phyloP scores from a whole-genome alignment of 2,797 vertebrate genomes.

The Acanthornis magna region DNA sequence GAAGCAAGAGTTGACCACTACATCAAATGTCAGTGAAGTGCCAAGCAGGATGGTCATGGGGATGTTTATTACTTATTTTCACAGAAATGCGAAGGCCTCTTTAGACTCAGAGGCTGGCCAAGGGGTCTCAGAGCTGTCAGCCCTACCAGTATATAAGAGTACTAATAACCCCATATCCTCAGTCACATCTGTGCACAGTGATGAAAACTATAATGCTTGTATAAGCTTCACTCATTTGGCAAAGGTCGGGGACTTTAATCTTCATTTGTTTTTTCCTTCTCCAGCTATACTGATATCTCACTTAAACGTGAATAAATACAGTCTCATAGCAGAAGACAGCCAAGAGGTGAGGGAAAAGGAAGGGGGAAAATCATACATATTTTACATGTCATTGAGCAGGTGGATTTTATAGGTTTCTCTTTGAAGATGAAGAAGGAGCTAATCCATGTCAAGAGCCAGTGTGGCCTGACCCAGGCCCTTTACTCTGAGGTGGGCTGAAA shows the following conservation, averaged over 20 bases:
- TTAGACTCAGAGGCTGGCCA: neutral
- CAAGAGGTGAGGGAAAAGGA: neutral
- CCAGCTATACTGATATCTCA: neutral
- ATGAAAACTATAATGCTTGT: neutral
- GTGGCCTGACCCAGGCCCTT: neutral
- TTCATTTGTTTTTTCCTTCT: neutral
- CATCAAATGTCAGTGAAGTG: rapidly evolving
- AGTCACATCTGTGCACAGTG: neutral
- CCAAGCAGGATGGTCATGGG: rapidly evolving
- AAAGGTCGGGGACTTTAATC: neutral
- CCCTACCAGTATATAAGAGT: neutral
- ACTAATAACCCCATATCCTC: neutral
- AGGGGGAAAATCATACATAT: neutral
- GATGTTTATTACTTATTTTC: neutral
- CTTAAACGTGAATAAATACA: neutral
- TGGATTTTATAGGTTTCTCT: neutral
- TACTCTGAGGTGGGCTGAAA: neutral
- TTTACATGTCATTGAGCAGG: neutral
- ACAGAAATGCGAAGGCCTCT: neutral
- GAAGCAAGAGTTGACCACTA: neutral
- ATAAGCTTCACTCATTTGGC: neutral
- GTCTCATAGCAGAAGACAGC: neutral
- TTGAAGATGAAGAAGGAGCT: neutral
- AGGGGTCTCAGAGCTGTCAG: neutral
- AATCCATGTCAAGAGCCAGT: neutral